Evolutionary conservation across 2,797 vertebrate species (phyloP), one percentile per base, ranked within the genome.

Genomic region (Betta splendens): DNA sequence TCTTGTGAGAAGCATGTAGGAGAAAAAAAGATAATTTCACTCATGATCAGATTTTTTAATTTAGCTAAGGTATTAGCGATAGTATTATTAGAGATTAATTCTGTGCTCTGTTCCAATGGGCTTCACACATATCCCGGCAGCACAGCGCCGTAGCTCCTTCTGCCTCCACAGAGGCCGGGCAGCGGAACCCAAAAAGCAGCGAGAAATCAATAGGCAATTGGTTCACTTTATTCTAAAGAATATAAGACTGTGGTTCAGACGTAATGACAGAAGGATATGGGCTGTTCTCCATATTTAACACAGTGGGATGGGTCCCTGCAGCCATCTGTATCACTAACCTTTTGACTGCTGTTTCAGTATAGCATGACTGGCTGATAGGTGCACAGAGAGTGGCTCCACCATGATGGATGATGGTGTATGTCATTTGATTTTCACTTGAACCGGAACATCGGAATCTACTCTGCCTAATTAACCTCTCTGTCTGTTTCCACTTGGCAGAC

Each of bases 391-490:
- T 5, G 26, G 25, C 73, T 55, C 5, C 65, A 78, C 73, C 44
- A 65, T 90, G 91, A 92, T 85, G 84, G 82, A 92, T 85, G 84
- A 69, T 11, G 12, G 53, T 66, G 79, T 74, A 70, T 83, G 84
- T 87, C 83, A 75, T 87, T 87, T 84, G 83, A 84, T 86, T 89
- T 82, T 72, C 69, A 79, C 71, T 84, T 82, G 74, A 88, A 82
- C 68, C 8, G 2, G 54, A 86, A 81, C 81, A 76, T 76, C 75
- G 75, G 70, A 83, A 87, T 83, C 72, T 79, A 84, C 87, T 85
- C 56, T 18, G 75, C 75, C 81, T 89, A 88, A 91, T 90, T 89
- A 91, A 87, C 80, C 86, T 81, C 80, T 75, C 78, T 73, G 81
- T 81, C 75, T 81, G 68, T 80, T 81, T 79, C 80, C 78, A 75